Conservation (phyloP, 2,797 vertebrate genomes). For the Hippoglossus hippoglossus region DNA sequence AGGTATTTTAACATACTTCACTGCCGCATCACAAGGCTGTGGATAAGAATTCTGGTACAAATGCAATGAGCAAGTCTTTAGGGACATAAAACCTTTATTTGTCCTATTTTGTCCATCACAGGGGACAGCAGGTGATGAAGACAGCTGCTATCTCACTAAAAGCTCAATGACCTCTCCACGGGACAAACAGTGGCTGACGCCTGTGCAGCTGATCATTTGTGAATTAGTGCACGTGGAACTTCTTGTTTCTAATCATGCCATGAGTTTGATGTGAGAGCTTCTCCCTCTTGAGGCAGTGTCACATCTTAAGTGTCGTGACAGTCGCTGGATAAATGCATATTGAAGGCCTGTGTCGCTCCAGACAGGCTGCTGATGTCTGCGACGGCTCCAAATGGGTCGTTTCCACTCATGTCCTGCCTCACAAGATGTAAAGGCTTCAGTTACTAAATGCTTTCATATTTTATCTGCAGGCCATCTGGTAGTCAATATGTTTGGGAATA, state of each 20-base stretch:
- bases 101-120: neutral
- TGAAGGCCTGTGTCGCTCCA: too few relatives aligned
- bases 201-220: neutral
- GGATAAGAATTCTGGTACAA: too few relatives aligned
- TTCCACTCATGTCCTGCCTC: neutral
- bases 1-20: too few relatives aligned
- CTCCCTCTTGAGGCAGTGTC: neutral
- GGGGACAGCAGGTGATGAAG: neutral
- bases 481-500: conserved; percentile 4
- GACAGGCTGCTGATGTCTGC: too few relatives aligned
- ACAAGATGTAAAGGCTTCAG: conserved; percentile 12
- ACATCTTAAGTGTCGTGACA: conserved; percentile 17
- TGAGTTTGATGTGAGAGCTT: neutral
- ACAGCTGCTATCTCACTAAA: neutral
- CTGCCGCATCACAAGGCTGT: too few relatives aligned
- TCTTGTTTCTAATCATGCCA: neutral
- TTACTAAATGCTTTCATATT: conserved; percentile 16
- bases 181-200: too few relatives aligned
- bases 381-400: neutral
- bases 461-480: conserved; percentile 22
- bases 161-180: too few relatives aligned
- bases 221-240: neutral
- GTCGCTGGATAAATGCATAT: neutral
- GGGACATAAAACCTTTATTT: too few relatives aligned
- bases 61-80: too few relatives aligned